Evolutionary conservation across 2,797 vertebrate species (phyloP), one percentile per base, ranked within the genome.

Genomic region (Clarias fuscus): DNA sequence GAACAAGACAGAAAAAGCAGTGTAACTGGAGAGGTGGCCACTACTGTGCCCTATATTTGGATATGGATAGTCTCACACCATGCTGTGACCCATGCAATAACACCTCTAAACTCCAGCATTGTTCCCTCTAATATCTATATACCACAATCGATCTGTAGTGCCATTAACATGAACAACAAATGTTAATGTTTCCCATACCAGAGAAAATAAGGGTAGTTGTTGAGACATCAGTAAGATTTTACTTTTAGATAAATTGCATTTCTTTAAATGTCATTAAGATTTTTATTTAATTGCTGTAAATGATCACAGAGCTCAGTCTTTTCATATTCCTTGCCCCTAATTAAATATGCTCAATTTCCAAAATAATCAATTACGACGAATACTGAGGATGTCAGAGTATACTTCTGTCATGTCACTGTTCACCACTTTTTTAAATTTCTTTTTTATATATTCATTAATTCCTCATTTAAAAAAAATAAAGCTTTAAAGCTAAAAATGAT

Each of bases 1-100:
- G 37, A 40, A 65, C 24, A 84, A 65, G 72, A 43, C 61, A 40
- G 61, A 72, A 86, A 75, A 83, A 83, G 68, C 20, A 37, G 27
- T 24, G 72, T 14, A 77, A 68, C 22, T 48, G 53, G 43, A 84
- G 62, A 64, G 37, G 37, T 80, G 56, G 17, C 53, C n/a, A 30
- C 24, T 79, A 67, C 24, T 53, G 10, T 62, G 24, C 33, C 22
- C 77, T 84, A 68, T 82, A 75, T 48, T 76, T 76, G 86, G 64
- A 30, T 30, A 13, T 27, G 68, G 37, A 73, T 43, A 71, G 65
- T 20, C 67, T 65, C 59, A 71, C 67, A 79, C 15, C 40, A 56
- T 43, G 7, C 7, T 48, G 40, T 53, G 22, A 64, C 37, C 18
- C 8, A 48, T 20, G 33, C 59, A 80, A 24, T 79, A 79, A 72